Evolutionary conservation across 2,113 vertebrate species (phyloP), one percentile per base, ranked within the genome.

Genomic region (Brienomyrus longianalis): DNA sequence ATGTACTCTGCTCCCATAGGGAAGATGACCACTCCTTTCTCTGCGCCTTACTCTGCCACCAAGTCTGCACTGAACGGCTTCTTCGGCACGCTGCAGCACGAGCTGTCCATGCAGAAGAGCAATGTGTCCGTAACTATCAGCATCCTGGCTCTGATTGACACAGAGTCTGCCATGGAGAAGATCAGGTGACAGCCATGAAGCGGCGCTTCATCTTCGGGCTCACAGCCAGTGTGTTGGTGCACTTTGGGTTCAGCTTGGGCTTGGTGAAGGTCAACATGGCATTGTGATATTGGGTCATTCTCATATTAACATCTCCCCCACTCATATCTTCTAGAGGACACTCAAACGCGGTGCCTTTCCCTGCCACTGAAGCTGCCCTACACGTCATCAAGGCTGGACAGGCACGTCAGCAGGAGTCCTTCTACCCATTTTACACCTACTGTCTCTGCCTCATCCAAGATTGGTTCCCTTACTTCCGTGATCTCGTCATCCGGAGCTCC

Each of bases 51-150:
- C 48, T 93, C 94, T 4, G 95, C 94, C 39, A 94, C 95, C 90
- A 95, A 93, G 92, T 96, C 96, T 89, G 95, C 94, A 0, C 74
- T 95, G 91, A 94, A 94, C 0, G 93, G 95, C 50, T 96, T 96
- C 93, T 96, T 96, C 7, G 52, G 91, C 27, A 93, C 95, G 0
- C 59, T 96, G 91, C 92, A 92, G 89, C 94, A 94, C 0, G 96
- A 97, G 80, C 93, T 96, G 48, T 51, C 87, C 7, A 93, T 96
- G 93, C 93, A 94, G 93, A 91, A 88, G 4, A 94, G 90, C 56
- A 92, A 94, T 0, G 83, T 96, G 59, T 95, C 94, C 0, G 5
- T 96, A 89, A 95, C 95, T 0, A 43, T 96, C 10, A 94, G 95
- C 84, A 84, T 95, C 92, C 92, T 96, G 48, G 95, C 96, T 17